Evolutionary conservation across 2,113 vertebrate genomes (phyloP), one percentile per base, ranked within the genome.

Genomic region (Apaloderma vittatum): DNA sequence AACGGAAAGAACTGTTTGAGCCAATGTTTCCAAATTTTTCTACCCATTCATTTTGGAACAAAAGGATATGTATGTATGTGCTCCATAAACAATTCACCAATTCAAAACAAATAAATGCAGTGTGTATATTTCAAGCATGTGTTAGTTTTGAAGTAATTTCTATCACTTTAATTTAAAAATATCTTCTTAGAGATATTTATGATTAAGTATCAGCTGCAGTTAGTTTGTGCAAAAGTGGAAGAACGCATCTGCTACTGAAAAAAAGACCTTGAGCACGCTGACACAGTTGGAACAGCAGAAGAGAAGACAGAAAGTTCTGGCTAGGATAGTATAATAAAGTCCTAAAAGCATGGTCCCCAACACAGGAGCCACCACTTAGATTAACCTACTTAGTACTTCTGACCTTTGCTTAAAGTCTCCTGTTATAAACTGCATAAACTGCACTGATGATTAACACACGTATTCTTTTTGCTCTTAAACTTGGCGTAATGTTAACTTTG

Each of bases 11-110:
- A 86, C 17, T 70, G 54, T 80, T 80, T 61, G 80, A 94, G 80
- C 55, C 67, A 91, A 68, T 95, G 95, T 94, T 97, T 96, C 92
- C 95, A 96, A 95, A 93, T 96, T 89, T 84, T 95, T 81, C 95
- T 95, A 77, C 72, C 68, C 92, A 87, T 95, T 94, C 80, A 96
- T 96, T 95, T 94, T 57, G 36, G 37, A 87, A 94, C 80, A 96
- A 96, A 97, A 77, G 87, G 61, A 18, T 77, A 66, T 66, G 90
- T 95, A 85, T 94, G n/a, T 76, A 29, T 89, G 76, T n/a, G 68
- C 92, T 93, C 72, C 84, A 77, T 70, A 88, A 96, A 88, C 93
- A 93, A 96, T 91, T 66, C 92, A 70, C 66, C 93, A 89, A 77
- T 84, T 86, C 92, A 48, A 83, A 96, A 95, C 89, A 95, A 96